phyloP scores from a whole-genome alignment of 2,797 vertebrate genomes.

The Lepus oiostolus region DNA sequence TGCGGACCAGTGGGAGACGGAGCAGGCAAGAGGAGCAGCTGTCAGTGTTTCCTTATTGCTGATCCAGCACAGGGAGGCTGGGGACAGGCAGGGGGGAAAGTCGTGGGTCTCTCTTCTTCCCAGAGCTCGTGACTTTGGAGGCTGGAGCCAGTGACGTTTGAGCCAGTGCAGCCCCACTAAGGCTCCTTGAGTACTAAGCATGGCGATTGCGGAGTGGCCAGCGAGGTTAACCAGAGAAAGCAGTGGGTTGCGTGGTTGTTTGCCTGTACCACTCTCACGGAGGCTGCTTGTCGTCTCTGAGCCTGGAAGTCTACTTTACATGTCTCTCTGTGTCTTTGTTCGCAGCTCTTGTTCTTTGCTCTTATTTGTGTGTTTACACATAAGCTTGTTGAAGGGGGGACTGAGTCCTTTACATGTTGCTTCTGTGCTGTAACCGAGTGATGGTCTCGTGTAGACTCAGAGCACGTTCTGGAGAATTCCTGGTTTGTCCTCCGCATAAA shows the following conservation, averaged over 20 bases:
- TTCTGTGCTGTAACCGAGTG: background rate
- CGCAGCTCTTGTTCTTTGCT: background rate
- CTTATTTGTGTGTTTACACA: constrained; percentile 39
- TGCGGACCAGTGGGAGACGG: background rate
- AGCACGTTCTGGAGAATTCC: background rate
- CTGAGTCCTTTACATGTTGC: background rate
- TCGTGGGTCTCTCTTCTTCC: background rate
- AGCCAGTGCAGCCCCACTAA: background rate
- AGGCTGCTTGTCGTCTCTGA: background rate
- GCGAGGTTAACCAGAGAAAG: background rate
- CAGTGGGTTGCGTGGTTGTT: background rate
- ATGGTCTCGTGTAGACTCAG: background rate
- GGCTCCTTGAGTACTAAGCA: background rate
- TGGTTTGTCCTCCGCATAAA: background rate
- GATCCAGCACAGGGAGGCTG: background rate
- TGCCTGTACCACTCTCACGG: background rate
- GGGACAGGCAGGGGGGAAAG: background rate
- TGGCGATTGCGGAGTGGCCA: background rate
- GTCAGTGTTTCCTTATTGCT: background rate
- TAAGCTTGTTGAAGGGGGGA: background rate
- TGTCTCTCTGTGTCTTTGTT: background rate
- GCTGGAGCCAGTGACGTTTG: background rate
- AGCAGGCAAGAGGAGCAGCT: background rate
- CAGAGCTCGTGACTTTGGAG: constrained; percentile 10
- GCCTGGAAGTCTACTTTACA: background rate